Conservation (phyloP, 2,888 invertebrate genomes). For the Nineta flava region DNA sequence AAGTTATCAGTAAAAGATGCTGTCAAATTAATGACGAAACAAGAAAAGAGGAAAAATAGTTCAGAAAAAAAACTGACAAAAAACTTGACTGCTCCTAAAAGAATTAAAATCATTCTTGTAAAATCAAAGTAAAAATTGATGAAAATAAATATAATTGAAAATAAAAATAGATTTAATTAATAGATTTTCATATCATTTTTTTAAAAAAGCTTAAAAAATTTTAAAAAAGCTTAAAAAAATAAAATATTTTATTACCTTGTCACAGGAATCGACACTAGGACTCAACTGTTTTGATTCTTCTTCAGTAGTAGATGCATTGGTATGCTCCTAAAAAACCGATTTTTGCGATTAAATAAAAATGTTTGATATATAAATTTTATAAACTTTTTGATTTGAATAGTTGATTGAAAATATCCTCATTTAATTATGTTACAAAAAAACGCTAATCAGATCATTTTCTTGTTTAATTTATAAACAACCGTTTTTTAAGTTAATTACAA, state of each 20-base stretch:
- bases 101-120: neutral
- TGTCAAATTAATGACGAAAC: too few species aligned
- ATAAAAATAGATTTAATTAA: neutral
- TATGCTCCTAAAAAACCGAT: slow-evolving; percentile 9
- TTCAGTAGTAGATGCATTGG: slow-evolving; percentile 10
- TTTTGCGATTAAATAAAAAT: slow-evolving; percentile 3
- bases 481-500: neutral
- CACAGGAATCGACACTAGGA: slow-evolving; percentile 11
- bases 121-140: neutral
- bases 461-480: too few species aligned
- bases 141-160: neutral
- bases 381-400: neutral
- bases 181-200: neutral
- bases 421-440: neutral
- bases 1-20: too few species aligned
- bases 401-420: neutral
- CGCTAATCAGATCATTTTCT: too few species aligned
- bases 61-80: too few species aligned
- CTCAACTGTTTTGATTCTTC: slow-evolving; percentile 8
- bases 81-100: neutral
- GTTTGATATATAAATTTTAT: neutral
- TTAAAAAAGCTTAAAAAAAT: too few species aligned
- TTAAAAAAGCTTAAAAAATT: neutral
- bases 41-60: too few species aligned
- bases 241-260: neutral